phyloP scores from a whole-genome alignment of 2,113 vertebrate genomes.

The Xiphophorus couchianus region DNA sequence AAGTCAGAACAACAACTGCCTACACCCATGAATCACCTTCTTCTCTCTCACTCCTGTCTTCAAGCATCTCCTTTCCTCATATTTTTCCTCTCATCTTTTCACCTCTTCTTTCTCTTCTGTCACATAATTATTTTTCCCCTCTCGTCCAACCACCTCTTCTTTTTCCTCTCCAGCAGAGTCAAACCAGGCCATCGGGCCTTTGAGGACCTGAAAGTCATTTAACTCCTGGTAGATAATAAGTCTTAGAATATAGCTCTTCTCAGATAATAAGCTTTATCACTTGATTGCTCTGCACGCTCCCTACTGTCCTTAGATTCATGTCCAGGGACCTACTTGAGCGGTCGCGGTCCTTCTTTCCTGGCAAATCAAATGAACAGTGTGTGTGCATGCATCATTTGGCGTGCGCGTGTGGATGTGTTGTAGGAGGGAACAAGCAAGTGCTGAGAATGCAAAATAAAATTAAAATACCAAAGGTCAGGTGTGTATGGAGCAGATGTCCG shows the following conservation, averaged over 20 bases:
- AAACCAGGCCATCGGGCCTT: conserved; percentile 78
- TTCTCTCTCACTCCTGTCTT: conserved; percentile 29
- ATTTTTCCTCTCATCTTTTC: conserved; percentile 14
- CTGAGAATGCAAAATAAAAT: conserved; percentile 63
- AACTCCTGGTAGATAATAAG: conserved; percentile 80
- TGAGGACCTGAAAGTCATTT: conserved; percentile 80
- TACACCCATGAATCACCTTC: conserved; percentile 65
- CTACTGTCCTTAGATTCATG: conserved; percentile 78
- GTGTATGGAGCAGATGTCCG: conserved; percentile 18
- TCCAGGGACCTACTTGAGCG: conserved; percentile 75
- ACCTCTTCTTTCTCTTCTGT: conserved; percentile 8
- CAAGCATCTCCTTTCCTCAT: conserved; percentile 37
- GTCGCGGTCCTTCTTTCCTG: conserved; percentile 75
- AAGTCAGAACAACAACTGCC: conserved; percentile 53
- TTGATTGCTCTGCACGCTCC: conserved; percentile 78
- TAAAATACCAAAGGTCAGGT: conserved; percentile 48
- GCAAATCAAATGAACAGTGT: conserved; percentile 71
- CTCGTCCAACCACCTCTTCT: conserved; percentile 37
- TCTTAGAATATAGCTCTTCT: conserved; percentile 78
- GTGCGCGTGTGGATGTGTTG: background rate
- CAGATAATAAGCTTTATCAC: conserved; percentile 81
- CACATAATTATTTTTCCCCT: conserved; percentile 17
- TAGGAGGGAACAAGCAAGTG: conserved; percentile 30
- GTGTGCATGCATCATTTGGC: conserved; percentile 10
- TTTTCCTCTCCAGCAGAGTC: conserved; percentile 59